Evolutionary conservation across 2,797 vertebrate genomes (phyloP), one percentile per base, ranked within the genome.

Genomic region (Spheniscus humboldti): DNA sequence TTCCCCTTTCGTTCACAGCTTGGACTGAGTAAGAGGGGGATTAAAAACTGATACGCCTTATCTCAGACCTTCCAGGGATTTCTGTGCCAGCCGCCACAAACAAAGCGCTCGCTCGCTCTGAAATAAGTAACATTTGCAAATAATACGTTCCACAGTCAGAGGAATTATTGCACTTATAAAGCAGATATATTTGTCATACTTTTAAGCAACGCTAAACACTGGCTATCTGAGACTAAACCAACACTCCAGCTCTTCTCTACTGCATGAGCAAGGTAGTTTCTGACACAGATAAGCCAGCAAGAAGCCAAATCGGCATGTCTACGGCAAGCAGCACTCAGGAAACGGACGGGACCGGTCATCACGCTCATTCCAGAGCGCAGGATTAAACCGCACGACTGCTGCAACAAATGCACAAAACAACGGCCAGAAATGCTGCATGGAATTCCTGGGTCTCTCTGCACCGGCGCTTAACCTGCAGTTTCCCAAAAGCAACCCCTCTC

Each of bases 341-440:
- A 23, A 9, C 8, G 18, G 25, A 19, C 13, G 16, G 73, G 10
- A 18, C 25, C 0, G 0, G 27, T 13, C 57, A 39, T 8, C 23
- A 18, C 0, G 0, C 23, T 3, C 3, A 56, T 57, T 72, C 48
- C 88, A 47, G 85, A 45, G n/a, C 0, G 0, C 20, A 11, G 78
- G 55, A 59, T 82, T 16, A 50, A 90, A 90, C 69, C 8, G 0
- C 87, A 13, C 1, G 0, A 45, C 47, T 18, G 67, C 67, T n/a
- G 59, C 45, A 56, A 85, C n/a, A 28, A 66, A 77, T 0, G 17
- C 41, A 28, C 41, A 37, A 28, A 72, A 14, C 25, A 24, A 45
- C 0, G 11, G 11, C 62, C 76, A 91, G 59, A 73, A 94, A 35
- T 1, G 1, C 67, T 25, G 11, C 2, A 1, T 7, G 41, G 41